phyloP scores from a whole-genome alignment of 2,113 vertebrate genomes.

The Rhynchomys soricoides region DNA sequence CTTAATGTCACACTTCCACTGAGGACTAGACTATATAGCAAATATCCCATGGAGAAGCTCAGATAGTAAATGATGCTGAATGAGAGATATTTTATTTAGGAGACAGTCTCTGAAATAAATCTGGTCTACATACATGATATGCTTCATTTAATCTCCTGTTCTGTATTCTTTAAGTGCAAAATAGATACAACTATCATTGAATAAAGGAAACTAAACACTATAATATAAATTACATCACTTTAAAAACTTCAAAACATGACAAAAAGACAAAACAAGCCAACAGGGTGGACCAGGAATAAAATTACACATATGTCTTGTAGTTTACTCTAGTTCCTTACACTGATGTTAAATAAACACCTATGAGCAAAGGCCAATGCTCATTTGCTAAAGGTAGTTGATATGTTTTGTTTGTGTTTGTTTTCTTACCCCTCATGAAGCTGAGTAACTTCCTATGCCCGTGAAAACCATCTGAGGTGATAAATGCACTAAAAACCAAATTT shows the following conservation, averaged over 20 bases:
- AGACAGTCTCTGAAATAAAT: background rate
- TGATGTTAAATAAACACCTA: background rate
- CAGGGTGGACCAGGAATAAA: background rate
- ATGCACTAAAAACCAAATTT: background rate
- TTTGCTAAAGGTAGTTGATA: background rate
- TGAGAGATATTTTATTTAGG: background rate
- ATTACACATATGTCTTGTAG: background rate
- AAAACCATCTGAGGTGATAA: background rate
- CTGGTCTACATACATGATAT: background rate
- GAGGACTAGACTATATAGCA: background rate
- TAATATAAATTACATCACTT: background rate
- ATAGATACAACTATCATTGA: background rate
- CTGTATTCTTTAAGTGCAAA: background rate
- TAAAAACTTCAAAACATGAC: background rate
- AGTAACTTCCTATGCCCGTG: background rate
- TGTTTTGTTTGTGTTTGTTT: background rate
- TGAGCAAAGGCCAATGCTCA: background rate
- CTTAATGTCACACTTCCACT: background rate
- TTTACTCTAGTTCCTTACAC: background rate
- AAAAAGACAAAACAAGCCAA: background rate
- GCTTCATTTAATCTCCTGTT: background rate
- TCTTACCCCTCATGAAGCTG: background rate
- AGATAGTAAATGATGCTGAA: background rate
- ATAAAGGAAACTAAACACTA: background rate
- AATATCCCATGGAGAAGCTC: background rate